phyloP scores from a whole-genome alignment of 2,888 invertebrate species.

The Acleris holmiana region DNA sequence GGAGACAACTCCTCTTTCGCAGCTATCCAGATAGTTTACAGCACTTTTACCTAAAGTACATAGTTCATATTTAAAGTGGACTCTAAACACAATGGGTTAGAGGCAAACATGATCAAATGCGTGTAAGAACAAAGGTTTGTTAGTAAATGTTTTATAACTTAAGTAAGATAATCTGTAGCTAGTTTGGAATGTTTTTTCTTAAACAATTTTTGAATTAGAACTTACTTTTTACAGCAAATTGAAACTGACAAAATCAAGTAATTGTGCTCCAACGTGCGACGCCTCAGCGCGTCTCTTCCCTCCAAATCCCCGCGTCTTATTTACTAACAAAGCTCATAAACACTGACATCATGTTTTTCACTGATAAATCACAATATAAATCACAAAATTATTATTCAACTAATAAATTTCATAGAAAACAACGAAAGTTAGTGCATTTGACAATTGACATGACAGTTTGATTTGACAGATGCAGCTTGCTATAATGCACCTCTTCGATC shows the following conservation, averaged over 20 bases:
- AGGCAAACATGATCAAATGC: too few species aligned
- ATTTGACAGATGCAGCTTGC: slow-evolving; percentile 11
- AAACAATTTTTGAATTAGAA: not conserved
- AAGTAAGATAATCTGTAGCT: not conserved
- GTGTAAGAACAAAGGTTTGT: too few species aligned
- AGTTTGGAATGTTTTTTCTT: not conserved
- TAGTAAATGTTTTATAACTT: too few species aligned
- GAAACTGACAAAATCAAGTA: slow-evolving; percentile 3
- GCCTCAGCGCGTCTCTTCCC: not conserved
- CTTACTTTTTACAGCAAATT: slow-evolving; percentile 16
- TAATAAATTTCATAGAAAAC: slow-evolving; percentile 17
- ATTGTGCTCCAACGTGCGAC: not conserved
- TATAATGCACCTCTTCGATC: too few species aligned
- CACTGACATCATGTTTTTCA: slow-evolving; percentile 5
- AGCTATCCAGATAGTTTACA: too few species aligned
- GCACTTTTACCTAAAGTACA: too few species aligned
- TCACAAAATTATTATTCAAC: slow-evolving; percentile 1
- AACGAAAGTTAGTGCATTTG: slow-evolving; percentile 21
- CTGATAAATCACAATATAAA: slow-evolving; percentile 6
- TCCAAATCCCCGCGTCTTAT: slow-evolving; percentile 1
- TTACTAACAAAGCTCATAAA: not conserved
- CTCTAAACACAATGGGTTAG: too few species aligned
- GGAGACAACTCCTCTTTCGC: too few species aligned
- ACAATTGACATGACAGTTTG: slow-evolving; percentile 17
- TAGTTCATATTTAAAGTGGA: too few species aligned